These are phyloP conservation scores for Lordiphosa andalusiaca DNA, from an alignment of 2,888 invertebrate species.

Conservation along the genomic window DNA sequence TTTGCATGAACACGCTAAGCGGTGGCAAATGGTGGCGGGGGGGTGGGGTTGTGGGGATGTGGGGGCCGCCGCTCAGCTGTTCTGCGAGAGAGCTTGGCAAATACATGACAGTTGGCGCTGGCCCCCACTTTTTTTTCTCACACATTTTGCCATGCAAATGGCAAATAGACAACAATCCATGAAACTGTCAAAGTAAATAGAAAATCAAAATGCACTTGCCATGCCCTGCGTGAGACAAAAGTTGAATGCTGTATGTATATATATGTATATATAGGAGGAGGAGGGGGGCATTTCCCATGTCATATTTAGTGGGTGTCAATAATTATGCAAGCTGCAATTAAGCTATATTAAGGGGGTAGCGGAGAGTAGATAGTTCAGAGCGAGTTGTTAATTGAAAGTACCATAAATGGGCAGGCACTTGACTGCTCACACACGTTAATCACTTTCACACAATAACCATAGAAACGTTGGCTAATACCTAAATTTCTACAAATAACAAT, in stretches of 20 bases:
- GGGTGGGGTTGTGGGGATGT: not conserved
- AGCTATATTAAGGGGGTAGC: not conserved
- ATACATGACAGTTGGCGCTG: conserved; percentile 23
- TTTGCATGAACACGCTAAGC: conserved; percentile 76
- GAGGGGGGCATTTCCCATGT: conserved; percentile 63
- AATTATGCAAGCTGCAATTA: conserved; percentile 38
- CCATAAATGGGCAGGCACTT: conserved; percentile 2
- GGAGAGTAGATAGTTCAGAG: not conserved
- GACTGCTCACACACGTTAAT: conserved; percentile 1
- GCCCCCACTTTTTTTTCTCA: conserved; percentile 31
- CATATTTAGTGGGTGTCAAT: conserved; percentile 35
- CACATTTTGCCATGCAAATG: conserved; percentile 21
- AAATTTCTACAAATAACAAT: too few species aligned
- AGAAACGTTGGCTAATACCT: not conserved
- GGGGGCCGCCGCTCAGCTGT: conserved; percentile 49
- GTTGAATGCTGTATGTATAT: conserved; percentile 16
- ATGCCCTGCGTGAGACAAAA: conserved; percentile 18
- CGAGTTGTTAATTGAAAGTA: conserved; percentile 2
- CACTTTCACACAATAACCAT: not conserved
- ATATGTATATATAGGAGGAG: too few species aligned
- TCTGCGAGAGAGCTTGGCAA: conserved; percentile 43
- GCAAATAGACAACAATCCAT: conserved; percentile 24
- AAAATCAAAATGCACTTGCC: conserved; percentile 40
- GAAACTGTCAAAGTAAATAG: conserved; percentile 63
- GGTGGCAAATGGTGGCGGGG: conserved; percentile 35